These are phyloP conservation scores for Ephydatia muelleri DNA, from an alignment of 37 sponge, comb jelly and placozoan genomes.

Conservation along the genomic window DNA sequence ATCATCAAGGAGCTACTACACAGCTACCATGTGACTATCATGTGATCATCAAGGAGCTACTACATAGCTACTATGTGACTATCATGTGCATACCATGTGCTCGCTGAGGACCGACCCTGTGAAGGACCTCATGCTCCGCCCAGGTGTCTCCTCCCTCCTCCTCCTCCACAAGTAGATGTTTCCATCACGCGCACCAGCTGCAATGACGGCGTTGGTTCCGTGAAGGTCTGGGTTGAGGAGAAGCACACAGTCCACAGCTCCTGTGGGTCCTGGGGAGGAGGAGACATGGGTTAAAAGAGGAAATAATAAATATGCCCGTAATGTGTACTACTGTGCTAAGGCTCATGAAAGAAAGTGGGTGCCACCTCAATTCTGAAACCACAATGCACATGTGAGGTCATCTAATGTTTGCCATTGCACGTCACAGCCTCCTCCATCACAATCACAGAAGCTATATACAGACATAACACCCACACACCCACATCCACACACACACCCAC, in stretches of 20 bases:
- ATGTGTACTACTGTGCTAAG: too few relatives aligned
- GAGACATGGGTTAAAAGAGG: background rate
- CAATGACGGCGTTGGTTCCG: conserved; percentile 34
- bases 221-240: conserved; percentile 28
- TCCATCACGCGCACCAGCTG: conserved; percentile 53
- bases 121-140: conserved; percentile 40
- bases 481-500: too few relatives aligned
- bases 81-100: conserved; percentile 28
- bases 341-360: background rate
- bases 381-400: too few relatives aligned
- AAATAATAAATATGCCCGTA: background rate
- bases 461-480: background rate
- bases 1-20: too few relatives aligned
- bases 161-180: conserved; percentile 52
- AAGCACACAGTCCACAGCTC: conserved; percentile 63
- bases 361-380: too few relatives aligned
- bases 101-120: conserved; percentile 10
- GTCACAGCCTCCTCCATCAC: too few relatives aligned
- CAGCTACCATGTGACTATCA: too few relatives aligned
- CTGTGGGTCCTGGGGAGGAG: conserved; percentile 19
- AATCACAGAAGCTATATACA: too few relatives aligned
- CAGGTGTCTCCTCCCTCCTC: background rate
- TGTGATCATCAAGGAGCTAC: too few relatives aligned
- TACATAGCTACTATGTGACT: background rate
- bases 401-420: too few relatives aligned